Evolutionary conservation across 2,797 vertebrate species (phyloP), one percentile per base, ranked within the genome.

Genomic region (Hypotaenidia philippensis): DNA sequence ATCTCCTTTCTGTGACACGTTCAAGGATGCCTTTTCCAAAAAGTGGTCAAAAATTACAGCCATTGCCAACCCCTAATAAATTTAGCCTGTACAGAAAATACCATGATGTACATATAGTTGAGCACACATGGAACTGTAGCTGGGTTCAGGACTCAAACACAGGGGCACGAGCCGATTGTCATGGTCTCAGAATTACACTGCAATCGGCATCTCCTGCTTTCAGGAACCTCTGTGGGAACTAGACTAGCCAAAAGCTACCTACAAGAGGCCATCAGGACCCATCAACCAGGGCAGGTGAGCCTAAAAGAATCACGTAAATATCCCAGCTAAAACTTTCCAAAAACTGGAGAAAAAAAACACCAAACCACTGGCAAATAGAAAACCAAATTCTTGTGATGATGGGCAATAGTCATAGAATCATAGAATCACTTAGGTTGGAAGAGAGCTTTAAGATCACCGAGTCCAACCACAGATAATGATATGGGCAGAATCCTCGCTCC

Each of bases 51-150:
- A 84, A 75, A 56, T 20, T 1, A 29, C 26, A 90, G 52, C 66
- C 11, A 12, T 57, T 11, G 36, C n/a, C 21, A 69, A 31, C 13
- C 29, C 31, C 44, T 49, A 68, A 69, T 9, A 47, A 68, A 84
- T 75, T 16, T 26, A 59, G 60, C 31, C 32, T 18, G 13, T 10
- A 9, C 0, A 44, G 55, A 47, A 81, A 90, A 38, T 22, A 26
- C 0, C 2, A 7, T 11, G 13, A 61, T 13, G 61, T 5, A 32
- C 26, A 7, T 12, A 13, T 4, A 78, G 53, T 13, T 68, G 65
- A 59, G 63, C 21, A 11, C 0, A 9, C 26, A 17, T 3, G 12
- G 38, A 52, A 47, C 3, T 49, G 16, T 5, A 8, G 25, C 40
- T 80, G 31, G 7, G 64, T 53, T n/a, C 9, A 21, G 64, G n/a